Evolutionary conservation across 2,113 vertebrate species (phyloP).

Genomic region (Rhabdomys dilectus): DNA sequence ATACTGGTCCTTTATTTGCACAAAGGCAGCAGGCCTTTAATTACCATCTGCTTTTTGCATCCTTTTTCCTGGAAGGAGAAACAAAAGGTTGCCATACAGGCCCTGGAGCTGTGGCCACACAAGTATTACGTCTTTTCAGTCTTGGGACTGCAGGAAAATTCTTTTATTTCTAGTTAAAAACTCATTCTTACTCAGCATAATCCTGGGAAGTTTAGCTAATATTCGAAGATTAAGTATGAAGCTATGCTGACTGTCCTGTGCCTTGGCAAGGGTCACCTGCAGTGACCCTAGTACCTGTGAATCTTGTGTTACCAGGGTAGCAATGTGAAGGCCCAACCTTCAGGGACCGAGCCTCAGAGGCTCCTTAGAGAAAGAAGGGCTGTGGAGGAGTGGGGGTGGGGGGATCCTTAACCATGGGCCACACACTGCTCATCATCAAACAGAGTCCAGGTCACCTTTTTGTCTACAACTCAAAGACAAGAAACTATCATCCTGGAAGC

Average conservation of each 20-base stretch:
- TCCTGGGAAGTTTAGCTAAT: background rate
- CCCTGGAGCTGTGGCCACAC: background rate
- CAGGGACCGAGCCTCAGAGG: background rate
- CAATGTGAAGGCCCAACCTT: background rate
- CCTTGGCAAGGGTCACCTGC: background rate
- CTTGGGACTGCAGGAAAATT: background rate
- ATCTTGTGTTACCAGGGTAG: background rate
- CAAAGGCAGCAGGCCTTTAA: conserved; percentile 39
- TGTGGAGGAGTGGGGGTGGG: background rate
- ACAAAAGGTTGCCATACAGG: conserved; percentile 65
- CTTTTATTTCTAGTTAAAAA: conserved; percentile 30
- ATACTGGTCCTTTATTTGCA: conserved; percentile 28
- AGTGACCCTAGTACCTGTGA: background rate
- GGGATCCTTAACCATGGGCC: background rate
- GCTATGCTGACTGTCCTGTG: background rate
- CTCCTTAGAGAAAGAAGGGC: background rate
- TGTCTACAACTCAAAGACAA: background rate
- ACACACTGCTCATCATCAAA: background rate
- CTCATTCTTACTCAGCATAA: conserved; percentile 14
- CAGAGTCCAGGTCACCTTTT: background rate
- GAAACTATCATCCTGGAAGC: background rate
- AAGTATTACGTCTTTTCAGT: background rate
- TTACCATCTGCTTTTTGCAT: conserved; percentile 81
- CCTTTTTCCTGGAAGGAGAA: conserved; percentile 75
- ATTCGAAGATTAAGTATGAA: background rate